Conservation (phyloP, 2,888 invertebrate genomes). For the Mythimna pallens region DNA sequence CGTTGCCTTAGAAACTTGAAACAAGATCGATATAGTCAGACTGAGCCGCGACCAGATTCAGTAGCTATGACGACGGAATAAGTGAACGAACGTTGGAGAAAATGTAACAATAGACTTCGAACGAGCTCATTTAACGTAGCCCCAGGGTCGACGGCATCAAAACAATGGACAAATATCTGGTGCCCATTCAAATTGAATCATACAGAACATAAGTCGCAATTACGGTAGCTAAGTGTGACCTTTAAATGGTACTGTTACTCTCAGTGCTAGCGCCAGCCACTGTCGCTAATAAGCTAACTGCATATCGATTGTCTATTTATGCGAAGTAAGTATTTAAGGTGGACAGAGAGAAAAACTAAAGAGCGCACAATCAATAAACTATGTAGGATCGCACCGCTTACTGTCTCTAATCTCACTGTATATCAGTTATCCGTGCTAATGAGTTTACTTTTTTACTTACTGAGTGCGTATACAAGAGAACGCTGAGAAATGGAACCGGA, state of each 20-base stretch:
- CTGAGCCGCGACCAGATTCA: constrained; percentile 61
- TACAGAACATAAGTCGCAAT: constrained; percentile 41
- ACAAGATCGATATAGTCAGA: constrained; percentile 67
- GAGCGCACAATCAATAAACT: constrained; percentile 47
- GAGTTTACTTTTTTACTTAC: constrained; percentile 49
- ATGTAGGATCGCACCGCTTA: constrained; percentile 34
- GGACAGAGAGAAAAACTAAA: constrained; percentile 40
- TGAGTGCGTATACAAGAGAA: constrained; percentile 38
- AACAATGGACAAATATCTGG: constrained; percentile 71
- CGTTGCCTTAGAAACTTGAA: constrained; percentile 61
- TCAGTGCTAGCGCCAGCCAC: constrained; percentile 37
- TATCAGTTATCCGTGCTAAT: constrained; percentile 45
- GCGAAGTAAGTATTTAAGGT: constrained; percentile 56
- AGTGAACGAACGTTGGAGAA: constrained; percentile 63
- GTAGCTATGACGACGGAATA: constrained; percentile 57
- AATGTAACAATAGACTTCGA: constrained; percentile 70
- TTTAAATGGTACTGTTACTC: constrained; percentile 59
- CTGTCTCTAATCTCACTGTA: constrained; percentile 30
- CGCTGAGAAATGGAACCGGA: constrained; percentile 69
- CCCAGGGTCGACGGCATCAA: constrained; percentile 69
- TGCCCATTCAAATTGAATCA: constrained; percentile 56
- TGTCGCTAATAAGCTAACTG: constrained; percentile 54
- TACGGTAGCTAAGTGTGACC: constrained; percentile 51
- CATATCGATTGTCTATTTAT: constrained; percentile 37
- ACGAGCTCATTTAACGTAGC: constrained; percentile 67